Base-by-base conservation (phyloP, 2,797 vertebrate species). In the Rhinoraja longicauda region DNA sequence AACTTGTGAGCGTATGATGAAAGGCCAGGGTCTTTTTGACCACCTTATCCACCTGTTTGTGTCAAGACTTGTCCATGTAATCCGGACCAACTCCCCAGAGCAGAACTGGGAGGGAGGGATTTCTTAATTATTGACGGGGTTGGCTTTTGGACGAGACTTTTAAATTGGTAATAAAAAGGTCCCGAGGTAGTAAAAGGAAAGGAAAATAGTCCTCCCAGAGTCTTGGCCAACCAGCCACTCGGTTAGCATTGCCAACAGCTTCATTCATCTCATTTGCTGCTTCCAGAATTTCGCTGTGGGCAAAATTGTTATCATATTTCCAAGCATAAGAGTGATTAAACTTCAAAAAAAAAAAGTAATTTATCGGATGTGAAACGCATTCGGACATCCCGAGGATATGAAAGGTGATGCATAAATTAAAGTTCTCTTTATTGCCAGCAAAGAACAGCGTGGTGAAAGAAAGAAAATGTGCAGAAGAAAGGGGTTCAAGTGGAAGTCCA, bases 271-370 rank as follows among this genome's bases (percentile, higher is more conserved):
- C 6, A 64, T 39, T 39, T 78, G 26, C 76, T 39, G 15, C 36
- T 78, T 78, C 32, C 32, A 36, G n/a, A 17, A 77, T 36, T 67
- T 88, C 17, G 59, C 17, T 67, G 84, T 12, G 67, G 0, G n/a
- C n/a, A 62, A 86, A 86, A 4, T 86, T 59, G 29, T 32, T 62
- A 86, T 86, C 57, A 62, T 26, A 26, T 86, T 86, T 88, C n/a
- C 62, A 88, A 36, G n/a, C 84, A 36, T 36, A 67, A 88, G 59
- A 88, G n/a, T 88, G n/a, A 88, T 64, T 67, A 67, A 59, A 36
- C 17, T 64, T 67, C 59, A 88, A 62, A 64, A 88, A 59, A 59
- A 86, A 88, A 62, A 7, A 86, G 57, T 19, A 32, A 10, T 5
- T 67, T 17, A 88, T 67, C 36, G 59, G 84, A 67, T 36, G n/a